Evolutionary conservation across 92 coral and sea anemone species (phyloP), one percentile per base, ranked within the genome.

Genomic region (Epizoanthus ramosus): DNA sequence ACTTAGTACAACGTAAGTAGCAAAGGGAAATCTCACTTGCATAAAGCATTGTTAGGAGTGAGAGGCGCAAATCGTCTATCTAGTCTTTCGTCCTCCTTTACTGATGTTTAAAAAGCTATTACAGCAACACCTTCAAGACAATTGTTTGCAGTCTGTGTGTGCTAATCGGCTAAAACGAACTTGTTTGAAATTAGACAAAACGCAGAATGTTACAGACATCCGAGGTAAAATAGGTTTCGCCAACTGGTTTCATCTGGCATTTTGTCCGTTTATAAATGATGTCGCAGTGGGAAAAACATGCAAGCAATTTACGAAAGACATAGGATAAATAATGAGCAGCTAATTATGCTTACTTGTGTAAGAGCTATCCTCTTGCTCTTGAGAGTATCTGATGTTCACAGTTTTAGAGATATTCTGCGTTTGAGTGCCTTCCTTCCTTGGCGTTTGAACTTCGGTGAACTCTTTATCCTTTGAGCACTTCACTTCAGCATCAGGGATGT

Each of bases 301-400:
- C 70, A 31, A 75, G 65, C 39, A 77, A 37, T 77, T 75, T 58
- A 75, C 39, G 54, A 23, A 75, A 75, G 57, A 77, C 68, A 31
- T 50, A 75, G 59, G 54, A 69, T 77, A 77, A 77, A 77, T 77
- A 77, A 61, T 41, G 70, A 77, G 10, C 58, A 77, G 37, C 43
- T 60, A 77, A 77, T 77, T 77, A 39, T 77, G 71, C 82, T 77
- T 77, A 77, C 82, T 61, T 19, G 71, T 31, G 45, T 65, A 69
- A 77, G 82, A 77, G 82, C 82, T 61, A 77, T 77, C 82, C 70
- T 60, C 82, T 77, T 77, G 71, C 82, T 61, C 70, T 77, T 77
- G 82, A 77, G 58, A 19, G 82, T 43, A 39, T 77, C 82, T 77
- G 82, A 60, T 41, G 82, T 77, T 77, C 82, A 61, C 70, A 61